Percentiles rank a stretch among this genome's conserved stretches.
These are phyloP conservation scores for Lycopodina hypogea DNA, from an alignment of 37 sponge, comb jelly and placozoan species.

Conservation along the genomic window DNA sequence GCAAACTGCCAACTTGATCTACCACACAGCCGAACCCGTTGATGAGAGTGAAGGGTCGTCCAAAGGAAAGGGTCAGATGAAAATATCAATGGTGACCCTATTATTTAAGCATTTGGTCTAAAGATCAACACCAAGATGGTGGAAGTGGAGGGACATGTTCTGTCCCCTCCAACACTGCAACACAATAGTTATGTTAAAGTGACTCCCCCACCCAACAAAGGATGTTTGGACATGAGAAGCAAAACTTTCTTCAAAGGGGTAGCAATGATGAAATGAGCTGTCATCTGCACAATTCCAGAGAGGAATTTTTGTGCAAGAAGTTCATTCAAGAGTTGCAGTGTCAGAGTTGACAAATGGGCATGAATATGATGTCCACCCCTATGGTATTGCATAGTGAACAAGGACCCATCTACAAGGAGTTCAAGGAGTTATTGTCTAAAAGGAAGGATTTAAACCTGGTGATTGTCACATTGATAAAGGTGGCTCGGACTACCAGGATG, in stretches of 20 bases:
- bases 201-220: slow-evolving; percentile 22
- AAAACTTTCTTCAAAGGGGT: slow-evolving; percentile 43
- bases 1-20: slow-evolving; percentile 70
- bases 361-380: too few species aligned
- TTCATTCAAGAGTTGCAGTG: too few species aligned
- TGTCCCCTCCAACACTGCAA: slow-evolving; percentile 48
- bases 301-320: too few species aligned
- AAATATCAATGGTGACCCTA: slow-evolving; percentile 29
- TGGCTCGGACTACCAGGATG: background rate
- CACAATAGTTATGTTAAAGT: slow-evolving; percentile 5
- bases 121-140: slow-evolving; percentile 37
- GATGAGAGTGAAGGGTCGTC: slow-evolving; percentile 20
- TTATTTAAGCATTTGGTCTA: slow-evolving; percentile 55
- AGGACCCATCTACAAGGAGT: background rate
- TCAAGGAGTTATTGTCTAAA: too few species aligned
- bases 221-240: slow-evolving; percentile 60
- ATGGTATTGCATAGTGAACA: too few species aligned
- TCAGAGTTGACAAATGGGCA: too few species aligned
- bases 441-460: slow-evolving; percentile 29
- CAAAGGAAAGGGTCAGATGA: background rate
- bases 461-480: slow-evolving; percentile 19
- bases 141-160: slow-evolving; percentile 46
- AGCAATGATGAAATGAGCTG: slow-evolving; percentile 51
- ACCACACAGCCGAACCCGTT: slow-evolving; percentile 60
- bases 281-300: slow-evolving; percentile 13